Conservation (phyloP, 2,888 invertebrate species). For the Drosophila setosimentum region DNA sequence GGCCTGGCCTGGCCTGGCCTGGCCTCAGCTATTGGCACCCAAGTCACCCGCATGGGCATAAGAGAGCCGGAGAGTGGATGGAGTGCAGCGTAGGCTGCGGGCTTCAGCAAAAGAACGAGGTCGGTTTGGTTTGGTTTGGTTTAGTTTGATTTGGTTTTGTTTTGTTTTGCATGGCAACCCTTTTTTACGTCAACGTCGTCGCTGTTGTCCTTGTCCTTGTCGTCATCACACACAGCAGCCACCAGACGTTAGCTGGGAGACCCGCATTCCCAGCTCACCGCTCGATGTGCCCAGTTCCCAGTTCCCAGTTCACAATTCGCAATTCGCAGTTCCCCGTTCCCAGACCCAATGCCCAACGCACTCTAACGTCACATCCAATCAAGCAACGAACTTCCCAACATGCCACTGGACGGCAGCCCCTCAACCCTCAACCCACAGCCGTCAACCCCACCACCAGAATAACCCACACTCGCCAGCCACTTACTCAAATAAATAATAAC, state of each 20-base stretch:
- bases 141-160: constrained; percentile 11
- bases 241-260: constrained; percentile 21
- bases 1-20: constrained; percentile 1
- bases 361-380: constrained; percentile 66
- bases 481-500: constrained; percentile 78
- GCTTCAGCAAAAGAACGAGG: constrained; percentile 25
- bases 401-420: constrained; percentile 22
- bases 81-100: neutral
- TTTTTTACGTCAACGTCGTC: constrained; percentile 62
- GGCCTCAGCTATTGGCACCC: constrained; percentile 64
- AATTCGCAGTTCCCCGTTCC: neutral
- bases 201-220: constrained; percentile 22
- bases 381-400: constrained; percentile 63
- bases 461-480: constrained; percentile 45
- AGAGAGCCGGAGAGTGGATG: neutral
- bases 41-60: constrained; percentile 57
- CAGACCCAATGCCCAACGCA: constrained; percentile 9
- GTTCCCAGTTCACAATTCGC: constrained; percentile 1
- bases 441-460: neutral
- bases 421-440: neutral
- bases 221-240: constrained; percentile 20
- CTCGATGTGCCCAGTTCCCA: constrained; percentile 2
- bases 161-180: constrained; percentile 75
- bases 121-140: constrained; percentile 7
- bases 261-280: constrained; percentile 43